These are phyloP conservation scores for Myotis findleyi DNA, from an alignment of 2,797 vertebrate genomes.

Conservation along the genomic window DNA sequence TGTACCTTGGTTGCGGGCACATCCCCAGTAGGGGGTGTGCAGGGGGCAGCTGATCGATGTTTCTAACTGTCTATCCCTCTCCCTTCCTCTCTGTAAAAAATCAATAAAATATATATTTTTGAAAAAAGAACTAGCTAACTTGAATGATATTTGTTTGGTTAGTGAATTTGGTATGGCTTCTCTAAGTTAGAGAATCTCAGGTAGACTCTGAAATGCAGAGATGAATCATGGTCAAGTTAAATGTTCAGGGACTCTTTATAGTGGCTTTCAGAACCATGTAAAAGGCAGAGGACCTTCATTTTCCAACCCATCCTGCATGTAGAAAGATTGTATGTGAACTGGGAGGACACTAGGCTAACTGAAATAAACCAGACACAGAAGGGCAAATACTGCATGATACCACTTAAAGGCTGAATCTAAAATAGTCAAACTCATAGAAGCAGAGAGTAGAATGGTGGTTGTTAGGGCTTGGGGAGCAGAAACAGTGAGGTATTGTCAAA, in stretches of 20 bases:
- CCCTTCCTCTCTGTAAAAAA: no score
- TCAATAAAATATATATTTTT: no score
- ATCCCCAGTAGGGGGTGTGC: no score
- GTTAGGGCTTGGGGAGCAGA: no score
- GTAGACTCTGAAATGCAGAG: conserved; percentile 8
- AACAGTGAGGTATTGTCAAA: not conserved
- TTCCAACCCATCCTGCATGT: not conserved
- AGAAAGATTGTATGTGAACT: not conserved
- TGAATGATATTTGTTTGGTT: not conserved
- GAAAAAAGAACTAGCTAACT: not conserved
- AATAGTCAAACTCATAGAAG: not conserved
- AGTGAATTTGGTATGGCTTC: not conserved
- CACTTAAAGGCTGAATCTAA: not conserved
- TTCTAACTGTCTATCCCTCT: no score
- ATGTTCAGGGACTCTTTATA: not conserved
- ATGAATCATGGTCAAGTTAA: not conserved
- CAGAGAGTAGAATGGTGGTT: not conserved
- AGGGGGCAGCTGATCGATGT: no score
- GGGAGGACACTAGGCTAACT: not conserved
- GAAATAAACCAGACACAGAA: conserved; percentile 5
- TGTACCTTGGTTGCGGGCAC: no score
- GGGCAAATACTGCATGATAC: not conserved
- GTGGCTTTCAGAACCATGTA: not conserved
- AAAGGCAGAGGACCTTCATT: conserved; percentile 47
- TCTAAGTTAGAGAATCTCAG: not conserved